Percentiles rank a stretch among this genome's conserved stretches.
These are phyloP conservation scores for Osmoderma eremita DNA, from an alignment of 2,888 invertebrate genomes.

Conservation along the genomic window DNA sequence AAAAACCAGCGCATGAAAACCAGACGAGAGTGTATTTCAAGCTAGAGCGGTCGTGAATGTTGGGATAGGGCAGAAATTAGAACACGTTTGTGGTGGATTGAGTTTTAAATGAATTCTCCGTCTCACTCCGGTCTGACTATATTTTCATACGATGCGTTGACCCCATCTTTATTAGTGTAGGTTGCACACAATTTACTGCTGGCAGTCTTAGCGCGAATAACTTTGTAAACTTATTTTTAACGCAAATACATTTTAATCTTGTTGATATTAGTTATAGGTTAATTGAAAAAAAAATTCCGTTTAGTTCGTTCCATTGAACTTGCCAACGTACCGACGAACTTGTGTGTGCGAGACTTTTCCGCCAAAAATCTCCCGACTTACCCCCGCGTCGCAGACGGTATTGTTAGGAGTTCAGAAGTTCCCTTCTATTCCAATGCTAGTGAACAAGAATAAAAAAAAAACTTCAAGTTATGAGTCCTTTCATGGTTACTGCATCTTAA, in stretches of 20 bases:
- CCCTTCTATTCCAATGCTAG: constrained; percentile 42
- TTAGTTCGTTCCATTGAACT: not conserved
- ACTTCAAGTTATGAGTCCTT: constrained; percentile 52
- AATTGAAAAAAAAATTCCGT: not conserved
- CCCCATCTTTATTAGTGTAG: constrained; percentile 49
- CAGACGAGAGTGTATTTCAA: constrained; percentile 38
- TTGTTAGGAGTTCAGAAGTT: constrained; percentile 51
- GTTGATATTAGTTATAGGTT: not conserved
- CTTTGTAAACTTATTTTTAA: not conserved
- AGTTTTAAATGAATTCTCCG: constrained; percentile 45
- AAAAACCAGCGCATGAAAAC: constrained; percentile 31
- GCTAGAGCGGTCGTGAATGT: constrained; percentile 44
- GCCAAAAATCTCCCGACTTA: constrained; percentile 25
- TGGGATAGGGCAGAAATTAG: constrained; percentile 55
- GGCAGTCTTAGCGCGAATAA: constrained; percentile 20
- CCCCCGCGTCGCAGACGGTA: constrained; percentile 57
- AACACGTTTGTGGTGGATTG: constrained; percentile 51
- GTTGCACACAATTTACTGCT: constrained; percentile 34
- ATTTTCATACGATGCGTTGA: constrained; percentile 45
- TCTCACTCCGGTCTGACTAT: constrained; percentile 39
- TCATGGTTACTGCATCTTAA: constrained; percentile 55
- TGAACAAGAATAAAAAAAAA: constrained; percentile 46
- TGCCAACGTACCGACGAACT: not conserved
- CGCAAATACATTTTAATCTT: not conserved
- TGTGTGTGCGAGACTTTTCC: constrained; percentile 21